Conservation (phyloP, 2,888 invertebrate species). For the Erannis defoliaria region DNA sequence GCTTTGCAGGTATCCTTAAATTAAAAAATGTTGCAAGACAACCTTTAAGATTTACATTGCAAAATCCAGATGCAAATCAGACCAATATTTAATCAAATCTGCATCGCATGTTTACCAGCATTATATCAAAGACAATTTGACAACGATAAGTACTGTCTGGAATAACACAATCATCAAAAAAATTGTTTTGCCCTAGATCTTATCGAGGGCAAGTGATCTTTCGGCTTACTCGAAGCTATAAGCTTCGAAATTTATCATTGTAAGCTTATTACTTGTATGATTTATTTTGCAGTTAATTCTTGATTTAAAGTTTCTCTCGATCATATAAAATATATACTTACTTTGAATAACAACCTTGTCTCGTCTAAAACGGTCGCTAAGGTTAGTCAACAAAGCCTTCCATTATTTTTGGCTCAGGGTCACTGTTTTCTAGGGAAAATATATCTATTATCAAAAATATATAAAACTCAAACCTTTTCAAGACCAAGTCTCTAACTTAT, state of each 20-base stretch:
- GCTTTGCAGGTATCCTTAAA: too few relatives aligned
- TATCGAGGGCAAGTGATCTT: conserved; percentile 27
- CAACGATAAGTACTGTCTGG: conserved; percentile 5
- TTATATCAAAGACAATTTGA: conserved; percentile 27
- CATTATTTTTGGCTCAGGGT: conserved; percentile 1
- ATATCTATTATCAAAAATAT: too few relatives aligned
- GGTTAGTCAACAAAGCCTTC: background rate
- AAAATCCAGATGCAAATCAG: background rate
- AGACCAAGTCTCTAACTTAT: too few relatives aligned
- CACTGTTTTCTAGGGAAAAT: background rate
- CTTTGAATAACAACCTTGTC: background rate
- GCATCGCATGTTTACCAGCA: conserved; percentile 25
- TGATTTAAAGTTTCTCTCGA: background rate
- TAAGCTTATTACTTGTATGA: background rate
- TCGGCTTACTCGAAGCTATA: conserved; percentile 11
- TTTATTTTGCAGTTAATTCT: conserved; percentile 2
- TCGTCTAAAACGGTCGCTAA: background rate
- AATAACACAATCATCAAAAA: conserved; percentile 26
- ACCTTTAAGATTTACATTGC: conserved; percentile 1
- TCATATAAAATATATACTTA: background rate
- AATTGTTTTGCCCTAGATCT: conserved; percentile 23
- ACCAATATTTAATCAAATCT: background rate
- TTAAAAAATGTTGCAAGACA: background rate
- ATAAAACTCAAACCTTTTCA: background rate
- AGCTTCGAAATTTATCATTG: conserved; percentile 21